These are phyloP conservation scores for Esox niger DNA, from an alignment of 2,113 vertebrate genomes.

Conservation along the genomic window DNA sequence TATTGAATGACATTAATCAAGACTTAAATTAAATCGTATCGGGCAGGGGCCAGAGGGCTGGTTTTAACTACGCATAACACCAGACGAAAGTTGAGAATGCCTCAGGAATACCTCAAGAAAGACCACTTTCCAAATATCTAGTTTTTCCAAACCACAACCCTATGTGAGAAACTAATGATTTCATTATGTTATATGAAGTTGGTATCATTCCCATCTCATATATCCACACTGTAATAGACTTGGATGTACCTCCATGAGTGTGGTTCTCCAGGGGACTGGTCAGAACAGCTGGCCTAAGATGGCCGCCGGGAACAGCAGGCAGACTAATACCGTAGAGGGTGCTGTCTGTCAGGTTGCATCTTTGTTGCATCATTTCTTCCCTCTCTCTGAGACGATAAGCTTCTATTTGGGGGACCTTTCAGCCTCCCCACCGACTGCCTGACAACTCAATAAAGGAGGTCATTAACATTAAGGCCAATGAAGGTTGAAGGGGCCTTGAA, in stretches of 20 bases:
- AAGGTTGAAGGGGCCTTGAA: constrained; percentile 15
- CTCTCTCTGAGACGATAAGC: constrained; percentile 16
- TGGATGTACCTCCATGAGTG: background rate
- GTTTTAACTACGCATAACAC: background rate
- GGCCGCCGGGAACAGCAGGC: constrained; percentile 38
- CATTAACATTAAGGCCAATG: constrained; percentile 33
- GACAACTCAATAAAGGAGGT: constrained; percentile 25
- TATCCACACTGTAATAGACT: no score
- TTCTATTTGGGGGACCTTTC: constrained; percentile 31
- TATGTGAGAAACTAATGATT: no score
- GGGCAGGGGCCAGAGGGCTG: background rate
- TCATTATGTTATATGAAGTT: no score
- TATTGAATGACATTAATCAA: background rate
- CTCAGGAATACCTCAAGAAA: no score
- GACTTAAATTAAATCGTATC: background rate
- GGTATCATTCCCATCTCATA: no score
- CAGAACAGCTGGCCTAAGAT: constrained; percentile 32
- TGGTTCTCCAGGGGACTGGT: background rate
- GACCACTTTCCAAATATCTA: no score
- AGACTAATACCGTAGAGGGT: constrained; percentile 39
- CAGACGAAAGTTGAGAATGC: no score
- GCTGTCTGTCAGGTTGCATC: constrained; percentile 58
- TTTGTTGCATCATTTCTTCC: constrained; percentile 55
- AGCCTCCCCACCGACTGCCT: constrained; percentile 4
- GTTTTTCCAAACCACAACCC: no score